phyloP scores from a whole-genome alignment of 2,113 vertebrate species.

The Salvator merianae region DNA sequence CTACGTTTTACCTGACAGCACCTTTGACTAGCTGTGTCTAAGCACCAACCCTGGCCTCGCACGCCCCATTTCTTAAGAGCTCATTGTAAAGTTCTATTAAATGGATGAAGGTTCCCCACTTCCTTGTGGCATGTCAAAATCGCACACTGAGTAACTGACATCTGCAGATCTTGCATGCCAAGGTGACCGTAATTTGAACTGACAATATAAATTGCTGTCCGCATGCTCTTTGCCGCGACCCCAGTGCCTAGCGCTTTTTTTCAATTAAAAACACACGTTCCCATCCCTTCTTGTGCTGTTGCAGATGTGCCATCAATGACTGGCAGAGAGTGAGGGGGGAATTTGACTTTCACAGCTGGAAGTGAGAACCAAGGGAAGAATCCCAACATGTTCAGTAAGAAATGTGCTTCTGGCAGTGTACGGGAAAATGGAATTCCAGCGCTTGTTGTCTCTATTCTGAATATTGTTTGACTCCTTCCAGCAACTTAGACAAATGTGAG shows the following conservation, averaged over 20 bases:
- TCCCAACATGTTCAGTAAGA: conserved; percentile 32
- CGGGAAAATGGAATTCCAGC: no score
- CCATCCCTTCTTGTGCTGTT: conserved; percentile 38
- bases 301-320: conserved; percentile 43
- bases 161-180: conserved; percentile 65
- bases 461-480: no score
- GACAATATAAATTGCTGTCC: conserved; percentile 61
- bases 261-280: conserved; percentile 63
- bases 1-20: not conserved
- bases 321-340: conserved; percentile 35
- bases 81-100: conserved; percentile 26
- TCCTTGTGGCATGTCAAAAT: conserved; percentile 50
- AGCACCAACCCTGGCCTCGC: not conserved
- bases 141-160: conserved; percentile 53
- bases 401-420: no score
- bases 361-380: conserved; percentile 31
- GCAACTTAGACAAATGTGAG: no score
- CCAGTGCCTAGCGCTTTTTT: conserved; percentile 60
- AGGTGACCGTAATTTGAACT: conserved; percentile 61
- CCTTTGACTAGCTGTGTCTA: not conserved
- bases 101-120: conserved; percentile 1
- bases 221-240: conserved; percentile 62
- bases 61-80: not conserved
- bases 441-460: no score
- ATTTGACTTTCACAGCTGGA: conserved; percentile 63